Evolutionary conservation across 1,140 invertebrate species (phyloP), one percentile per base, ranked within the genome.

Genomic region (Camponotus floridanus): DNA sequence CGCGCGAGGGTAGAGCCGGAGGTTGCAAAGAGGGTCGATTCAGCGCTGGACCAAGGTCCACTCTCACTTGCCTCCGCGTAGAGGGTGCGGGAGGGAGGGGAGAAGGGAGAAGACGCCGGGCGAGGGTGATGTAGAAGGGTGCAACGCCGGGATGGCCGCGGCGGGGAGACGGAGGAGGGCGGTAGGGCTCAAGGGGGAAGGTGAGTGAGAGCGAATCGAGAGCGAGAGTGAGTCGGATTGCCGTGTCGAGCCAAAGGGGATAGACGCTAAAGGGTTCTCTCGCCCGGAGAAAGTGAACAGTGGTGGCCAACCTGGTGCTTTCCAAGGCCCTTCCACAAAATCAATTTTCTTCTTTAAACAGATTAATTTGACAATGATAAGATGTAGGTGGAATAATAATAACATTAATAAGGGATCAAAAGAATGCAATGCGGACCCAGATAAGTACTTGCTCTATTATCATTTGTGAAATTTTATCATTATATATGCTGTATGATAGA

Each of bases 21-120:
- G 87, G 92, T 89, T 90, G 90, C 87, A 81, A 90, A 92, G 92
- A 93, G 90, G 92, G 94, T 94, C 93, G 94, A 94, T 94, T 93
- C 92, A 94, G 93, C 85, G 92, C 93, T 94, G 93, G 94, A 94
- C 94, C 93, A 93, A 94, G 93, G 94, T 94, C 94, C 94, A 94
- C 93, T 94, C 93, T 93, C 93, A 93, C 94, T 94, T 93, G 89
- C 89, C 67, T 71, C 64, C 57, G 45, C 26, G 26, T 26, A 26
- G 26, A 1, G 26, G 26, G 26, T 26, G 26, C 33, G 78, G 87
- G 86, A n/a, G 84, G 86, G 88, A 88, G 89, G 76, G 87, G 86
- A 31, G 26, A 26, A 26, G 87, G 86, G 88, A 89, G 91, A 89
- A 87, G 88, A 87, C 89, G 79, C 86, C 68, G 68, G 87, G 80